Conservation (phyloP, 2,797 vertebrate genomes). For the Phoebastria nigripes region DNA sequence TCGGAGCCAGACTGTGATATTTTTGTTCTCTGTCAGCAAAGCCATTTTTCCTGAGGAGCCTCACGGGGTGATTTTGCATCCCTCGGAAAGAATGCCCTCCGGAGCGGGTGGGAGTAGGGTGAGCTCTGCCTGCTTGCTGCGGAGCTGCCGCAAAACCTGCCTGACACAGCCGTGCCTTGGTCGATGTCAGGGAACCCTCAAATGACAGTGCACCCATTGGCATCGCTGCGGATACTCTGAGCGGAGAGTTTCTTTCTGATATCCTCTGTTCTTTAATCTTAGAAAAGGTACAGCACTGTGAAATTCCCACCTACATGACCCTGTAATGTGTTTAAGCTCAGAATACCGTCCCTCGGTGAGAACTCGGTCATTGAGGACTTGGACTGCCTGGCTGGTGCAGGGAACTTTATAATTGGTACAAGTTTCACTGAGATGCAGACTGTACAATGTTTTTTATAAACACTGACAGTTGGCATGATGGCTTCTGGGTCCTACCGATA, state of each 20-base stretch:
- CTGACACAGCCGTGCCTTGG: background rate
- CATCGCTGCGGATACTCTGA: background rate
- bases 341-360: background rate
- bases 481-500: background rate
- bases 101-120: background rate
- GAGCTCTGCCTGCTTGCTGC: background rate
- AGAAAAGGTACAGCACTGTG: background rate
- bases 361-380: background rate
- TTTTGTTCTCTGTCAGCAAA: background rate
- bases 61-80: background rate
- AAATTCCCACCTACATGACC: background rate
- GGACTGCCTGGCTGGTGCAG: background rate
- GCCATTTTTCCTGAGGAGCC: background rate
- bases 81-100: fast-evolving
- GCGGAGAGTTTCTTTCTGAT: background rate
- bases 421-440: background rate
- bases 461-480: background rate
- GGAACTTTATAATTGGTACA: background rate
- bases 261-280: fast-evolving
- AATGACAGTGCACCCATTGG: fast-evolving
- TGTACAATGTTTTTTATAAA: background rate
- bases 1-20: background rate
- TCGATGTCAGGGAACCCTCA: fast-evolving
- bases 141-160: background rate
- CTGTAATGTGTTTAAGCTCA: background rate